Evolutionary conservation across 1,140 invertebrate genomes (phyloP), one percentile per base, ranked within the genome.

Genomic region (Colletes latitarsis): DNA sequence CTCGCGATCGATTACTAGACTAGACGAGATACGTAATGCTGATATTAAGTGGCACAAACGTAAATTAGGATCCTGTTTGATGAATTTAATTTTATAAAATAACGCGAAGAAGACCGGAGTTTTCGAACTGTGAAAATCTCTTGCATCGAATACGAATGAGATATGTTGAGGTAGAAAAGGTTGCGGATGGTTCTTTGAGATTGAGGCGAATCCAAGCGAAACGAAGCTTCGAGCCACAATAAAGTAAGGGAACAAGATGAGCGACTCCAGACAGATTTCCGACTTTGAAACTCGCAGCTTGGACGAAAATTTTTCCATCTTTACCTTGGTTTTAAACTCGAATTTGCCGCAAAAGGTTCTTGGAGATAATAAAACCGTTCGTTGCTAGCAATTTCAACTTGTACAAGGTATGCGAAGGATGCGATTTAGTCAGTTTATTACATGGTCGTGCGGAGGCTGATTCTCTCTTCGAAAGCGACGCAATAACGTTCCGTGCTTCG

Each of bases 391-490:
- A 19, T 66, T 62, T 19, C 43, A 19, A 17, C 64, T 46, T 12
- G 64, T 19, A 19, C 8, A 19, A 49, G 39, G 9, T 66, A 43
- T 17, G 1, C 64, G 43, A 19, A 66, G 41, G 43, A 66, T 5
- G 12, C 6, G n/a, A 17, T 66, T 66, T 21, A 66, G 64, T 5
- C 41, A n/a, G 63, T 46, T 17, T 66, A 66, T 66, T 66, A n/a
- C 43, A 49, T n/a, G 43, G 17, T 19, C 4, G 43, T 8, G 4
- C 41, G 63, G 41, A 19, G 41, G 63, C 30, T 14, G 60, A 62
- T 39, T 39, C 60, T 12, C 8, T 62, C 60, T 39, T 39, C 60
- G 60, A 62, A 19, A 62, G 21, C 62, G 62, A 21, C 3, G 30
- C 30, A 30, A 30, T 30, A 30, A 30, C 30, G 30, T 2, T 30